A percentile compares a stretch with the other conserved stretches of the same genome.
These are phyloP conservation scores for Pseudococcus longispinus DNA, from an alignment of 2,888 invertebrate species.

Conservation along the genomic window DNA sequence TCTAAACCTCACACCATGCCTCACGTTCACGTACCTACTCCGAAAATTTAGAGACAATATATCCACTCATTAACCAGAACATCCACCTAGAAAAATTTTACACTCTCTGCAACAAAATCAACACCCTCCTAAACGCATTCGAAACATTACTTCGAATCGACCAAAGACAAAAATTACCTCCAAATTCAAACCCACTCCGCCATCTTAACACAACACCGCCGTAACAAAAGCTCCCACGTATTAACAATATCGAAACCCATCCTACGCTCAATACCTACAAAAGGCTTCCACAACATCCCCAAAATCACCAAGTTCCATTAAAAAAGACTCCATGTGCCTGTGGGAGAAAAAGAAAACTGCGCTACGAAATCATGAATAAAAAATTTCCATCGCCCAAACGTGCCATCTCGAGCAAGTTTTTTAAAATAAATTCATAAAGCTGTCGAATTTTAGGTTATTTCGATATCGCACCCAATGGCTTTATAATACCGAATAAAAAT, in stretches of 20 bases:
- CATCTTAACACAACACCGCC: background rate
- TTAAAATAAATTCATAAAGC: background rate
- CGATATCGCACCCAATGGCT: background rate
- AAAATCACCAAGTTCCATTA: background rate
- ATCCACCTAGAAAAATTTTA: too few relatives aligned
- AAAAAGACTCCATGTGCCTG: background rate
- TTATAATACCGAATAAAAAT: background rate
- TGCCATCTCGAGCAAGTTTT: background rate
- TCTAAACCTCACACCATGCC: too few relatives aligned
- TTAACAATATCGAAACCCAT: background rate
- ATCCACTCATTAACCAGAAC: too few relatives aligned
- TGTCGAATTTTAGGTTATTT: constrained; percentile 12
- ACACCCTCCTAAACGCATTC: too few relatives aligned
- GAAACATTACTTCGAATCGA: too few relatives aligned
- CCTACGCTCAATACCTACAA: background rate
- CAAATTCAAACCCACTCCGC: background rate
- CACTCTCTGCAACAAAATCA: too few relatives aligned
- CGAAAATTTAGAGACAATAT: too few relatives aligned
- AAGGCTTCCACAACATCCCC: background rate
- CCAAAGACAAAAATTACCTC: background rate
- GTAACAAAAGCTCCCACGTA: background rate
- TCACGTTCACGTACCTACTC: too few relatives aligned
- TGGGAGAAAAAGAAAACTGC: background rate
- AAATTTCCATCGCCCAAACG: background rate
- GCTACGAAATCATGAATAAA: constrained; percentile 3